Conservation (phyloP, 2,888 invertebrate genomes). For the Coleophora flavipennella region DNA sequence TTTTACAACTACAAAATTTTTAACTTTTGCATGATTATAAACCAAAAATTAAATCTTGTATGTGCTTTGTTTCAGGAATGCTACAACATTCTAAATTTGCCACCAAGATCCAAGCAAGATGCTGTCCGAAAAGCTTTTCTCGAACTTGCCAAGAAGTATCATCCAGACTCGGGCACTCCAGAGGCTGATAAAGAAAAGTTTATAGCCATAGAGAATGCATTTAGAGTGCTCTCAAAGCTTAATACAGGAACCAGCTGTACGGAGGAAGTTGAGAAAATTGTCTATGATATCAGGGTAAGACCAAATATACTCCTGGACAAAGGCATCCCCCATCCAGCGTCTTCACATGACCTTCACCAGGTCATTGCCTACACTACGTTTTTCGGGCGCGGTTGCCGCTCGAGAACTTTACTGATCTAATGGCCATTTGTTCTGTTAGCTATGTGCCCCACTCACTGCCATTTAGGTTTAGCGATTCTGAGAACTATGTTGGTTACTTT, state of each 20-base stretch:
- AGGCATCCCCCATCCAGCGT: too few species aligned
- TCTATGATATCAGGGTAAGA: constrained; percentile 76
- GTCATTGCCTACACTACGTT: too few species aligned
- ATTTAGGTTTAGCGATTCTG: too few species aligned
- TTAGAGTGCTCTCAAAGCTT: constrained; percentile 78
- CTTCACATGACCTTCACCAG: too few species aligned
- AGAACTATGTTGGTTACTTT: too few species aligned
- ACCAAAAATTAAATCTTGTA: too few species aligned
- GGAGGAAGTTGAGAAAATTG: constrained; percentile 71
- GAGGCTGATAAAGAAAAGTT: constrained; percentile 84
- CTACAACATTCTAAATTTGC: constrained; percentile 77
- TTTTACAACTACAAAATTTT: too few species aligned
- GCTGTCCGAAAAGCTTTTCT: constrained; percentile 81
- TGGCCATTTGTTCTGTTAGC: too few species aligned
- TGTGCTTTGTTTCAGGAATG: constrained; percentile 70
- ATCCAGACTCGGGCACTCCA: constrained; percentile 84
- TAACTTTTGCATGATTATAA: background rate
- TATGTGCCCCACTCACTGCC: too few species aligned
- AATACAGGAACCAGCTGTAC: constrained; percentile 61
- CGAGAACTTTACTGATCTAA: too few species aligned
- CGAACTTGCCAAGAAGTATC: constrained; percentile 83
- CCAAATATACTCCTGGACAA: too few species aligned
- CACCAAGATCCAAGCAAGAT: constrained; percentile 79
- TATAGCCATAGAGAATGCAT: constrained; percentile 82
- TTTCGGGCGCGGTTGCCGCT: too few species aligned